phyloP scores from a whole-genome alignment of 2,888 invertebrate species.

The Tipula unca region DNA sequence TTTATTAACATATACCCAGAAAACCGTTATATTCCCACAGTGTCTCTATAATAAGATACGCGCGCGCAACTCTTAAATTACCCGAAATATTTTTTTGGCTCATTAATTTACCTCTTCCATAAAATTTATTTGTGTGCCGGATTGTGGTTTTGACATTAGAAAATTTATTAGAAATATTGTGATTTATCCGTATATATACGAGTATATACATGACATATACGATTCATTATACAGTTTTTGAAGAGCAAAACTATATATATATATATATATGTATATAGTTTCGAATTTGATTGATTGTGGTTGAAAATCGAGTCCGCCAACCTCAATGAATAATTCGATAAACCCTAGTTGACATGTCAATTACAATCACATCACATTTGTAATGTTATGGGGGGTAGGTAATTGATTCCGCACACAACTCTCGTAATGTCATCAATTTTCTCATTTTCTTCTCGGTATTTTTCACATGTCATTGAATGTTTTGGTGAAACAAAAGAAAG shows the following conservation, averaged over 20 bases:
- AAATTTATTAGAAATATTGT: not conserved
- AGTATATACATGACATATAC: not conserved
- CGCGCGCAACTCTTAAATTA: not conserved
- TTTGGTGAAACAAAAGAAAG: not conserved
- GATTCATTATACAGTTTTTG: not conserved
- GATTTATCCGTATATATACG: not conserved
- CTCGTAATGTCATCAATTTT: constrained; percentile 3
- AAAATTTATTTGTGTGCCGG: not conserved
- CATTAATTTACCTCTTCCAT: not conserved
- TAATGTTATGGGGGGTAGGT: not conserved
- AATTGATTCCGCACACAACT: not conserved
- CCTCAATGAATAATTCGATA: not conserved
- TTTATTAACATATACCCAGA: not conserved
- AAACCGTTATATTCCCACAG: not conserved
- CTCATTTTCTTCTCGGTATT: not conserved
- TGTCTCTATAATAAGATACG: not conserved
- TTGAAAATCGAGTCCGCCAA: not conserved
- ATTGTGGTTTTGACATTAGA: not conserved
- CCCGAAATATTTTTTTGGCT: not conserved
- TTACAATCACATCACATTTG: not conserved
- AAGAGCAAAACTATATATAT: not conserved
- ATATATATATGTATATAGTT: too few relatives aligned
- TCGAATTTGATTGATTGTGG: not conserved
- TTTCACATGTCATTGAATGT: not conserved
- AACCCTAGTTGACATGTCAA: constrained; percentile 1